Base-by-base conservation (phyloP, 2,797 vertebrate genomes). In the Xenentodon cancila region DNA sequence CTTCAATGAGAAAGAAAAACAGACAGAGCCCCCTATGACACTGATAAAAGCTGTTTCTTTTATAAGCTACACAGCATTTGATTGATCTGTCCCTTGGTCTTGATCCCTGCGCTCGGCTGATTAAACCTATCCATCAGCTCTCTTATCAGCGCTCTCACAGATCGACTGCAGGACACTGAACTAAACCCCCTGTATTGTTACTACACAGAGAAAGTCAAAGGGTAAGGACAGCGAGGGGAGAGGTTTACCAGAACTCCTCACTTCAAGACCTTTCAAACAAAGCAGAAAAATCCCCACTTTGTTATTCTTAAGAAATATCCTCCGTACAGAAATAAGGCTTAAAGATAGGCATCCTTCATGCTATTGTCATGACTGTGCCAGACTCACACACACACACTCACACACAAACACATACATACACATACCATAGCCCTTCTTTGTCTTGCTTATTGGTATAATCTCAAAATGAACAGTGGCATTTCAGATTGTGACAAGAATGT, bases 81-180 rank as follows among this genome's bases (percentile, higher is more conserved):
- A 91, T 92, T 92, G 89, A 92, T 92, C 85, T 81, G 75, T 85
- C 79, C 68, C 32, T 5, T 70, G 88, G 80, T 91, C 91, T 82
- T 92, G 91, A 92, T 91, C 91, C 86, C 86, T 82, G 89, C 70
- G 85, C 84, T 76, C 8, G 75, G 76, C 83, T 92, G 91, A 92
- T 92, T 92, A 92, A 91, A 91, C 87, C 89, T 81, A 91, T 92
- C 91, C 91, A 89, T 92, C 91, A 92, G 89, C 73, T 62, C 76
- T 86, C 91, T 92, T 92, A 92, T 92, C 91, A 87, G 88, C 25
- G 18, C 58, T 64, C 84, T 77, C 68, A 79, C 90, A 91, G 91
- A 90, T 88, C 83, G 80, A 84, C 86, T 82, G 76, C 86, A 88
- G 90, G 88, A 91, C 90, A 79, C 86, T 60, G 69, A 86, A 82